phyloP scores from a whole-genome alignment of 2,113 vertebrate species.

The Sus scrofa region DNA sequence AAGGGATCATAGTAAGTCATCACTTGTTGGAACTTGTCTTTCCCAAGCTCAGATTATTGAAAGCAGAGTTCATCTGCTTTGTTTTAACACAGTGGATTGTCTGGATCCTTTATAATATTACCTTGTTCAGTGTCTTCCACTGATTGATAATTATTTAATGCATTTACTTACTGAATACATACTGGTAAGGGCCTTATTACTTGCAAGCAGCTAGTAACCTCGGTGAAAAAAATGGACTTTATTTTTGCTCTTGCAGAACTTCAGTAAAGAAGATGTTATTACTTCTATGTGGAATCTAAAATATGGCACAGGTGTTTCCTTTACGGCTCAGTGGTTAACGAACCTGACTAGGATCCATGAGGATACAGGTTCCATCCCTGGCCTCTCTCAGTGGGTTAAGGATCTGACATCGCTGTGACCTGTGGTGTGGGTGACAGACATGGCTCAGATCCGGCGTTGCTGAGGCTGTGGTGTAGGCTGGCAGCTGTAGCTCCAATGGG shows the following conservation, averaged over 20 bases:
- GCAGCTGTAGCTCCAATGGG: too few relatives aligned
- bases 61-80: not conserved
- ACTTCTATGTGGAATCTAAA: too few relatives aligned
- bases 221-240: constrained; percentile 10
- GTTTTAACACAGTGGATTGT: not conserved
- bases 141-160: not conserved
- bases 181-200: not conserved
- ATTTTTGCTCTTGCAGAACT: not conserved
- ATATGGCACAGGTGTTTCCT: too few relatives aligned
- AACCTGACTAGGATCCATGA: too few relatives aligned
- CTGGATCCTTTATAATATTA: not conserved
- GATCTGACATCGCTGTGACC: too few relatives aligned
- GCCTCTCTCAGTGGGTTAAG: too few relatives aligned
- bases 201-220: not conserved
- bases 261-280: not conserved
- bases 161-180: constrained; percentile 18
- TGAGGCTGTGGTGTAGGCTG: too few relatives aligned
- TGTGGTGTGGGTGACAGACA: too few relatives aligned
- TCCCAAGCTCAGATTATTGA: not conserved
- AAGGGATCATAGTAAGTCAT: not conserved
- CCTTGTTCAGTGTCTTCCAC: not conserved
- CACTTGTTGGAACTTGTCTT: not conserved
- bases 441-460: too few relatives aligned
- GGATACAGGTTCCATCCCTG: too few relatives aligned
- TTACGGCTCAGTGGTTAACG: too few relatives aligned